These are phyloP conservation scores for Semnornis frantzii DNA, from an alignment of 2,113 vertebrate species.

Conservation along the genomic window DNA sequence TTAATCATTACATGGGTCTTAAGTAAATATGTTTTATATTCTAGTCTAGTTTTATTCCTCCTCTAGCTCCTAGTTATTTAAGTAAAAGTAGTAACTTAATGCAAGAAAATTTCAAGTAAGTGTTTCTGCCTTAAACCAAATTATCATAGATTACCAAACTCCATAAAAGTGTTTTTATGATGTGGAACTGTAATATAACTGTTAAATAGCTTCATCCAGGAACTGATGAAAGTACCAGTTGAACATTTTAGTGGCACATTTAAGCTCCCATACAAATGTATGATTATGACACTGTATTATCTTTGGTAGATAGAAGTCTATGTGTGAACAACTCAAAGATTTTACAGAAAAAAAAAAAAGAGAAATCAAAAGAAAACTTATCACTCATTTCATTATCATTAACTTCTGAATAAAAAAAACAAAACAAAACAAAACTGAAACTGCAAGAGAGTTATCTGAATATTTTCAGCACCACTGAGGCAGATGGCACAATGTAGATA, in stretches of 20 bases:
- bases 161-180: background rate
- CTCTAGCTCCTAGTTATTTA: slow-evolving; percentile 43
- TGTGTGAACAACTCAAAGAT: background rate
- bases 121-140: slow-evolving; percentile 12
- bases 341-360: background rate
- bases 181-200: background rate
- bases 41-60: background rate
- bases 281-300: background rate
- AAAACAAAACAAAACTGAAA: too few species aligned
- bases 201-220: slow-evolving; percentile 3
- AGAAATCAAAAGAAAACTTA: background rate
- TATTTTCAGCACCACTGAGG: background rate
- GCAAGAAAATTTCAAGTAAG: slow-evolving; percentile 25
- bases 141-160: slow-evolving; percentile 28
- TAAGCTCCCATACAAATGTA: slow-evolving; percentile 50
- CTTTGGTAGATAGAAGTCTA: background rate
- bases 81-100: slow-evolving; percentile 23
- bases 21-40: slow-evolving; percentile 32
- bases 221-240: background rate
- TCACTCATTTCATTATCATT: background rate
- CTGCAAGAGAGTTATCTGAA: background rate
- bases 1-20: background rate
- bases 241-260: slow-evolving; percentile 17
- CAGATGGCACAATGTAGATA: background rate
- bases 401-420: background rate